Base-by-base conservation (phyloP, 2,113 vertebrate genomes). In the Pungitius pungitius region DNA sequence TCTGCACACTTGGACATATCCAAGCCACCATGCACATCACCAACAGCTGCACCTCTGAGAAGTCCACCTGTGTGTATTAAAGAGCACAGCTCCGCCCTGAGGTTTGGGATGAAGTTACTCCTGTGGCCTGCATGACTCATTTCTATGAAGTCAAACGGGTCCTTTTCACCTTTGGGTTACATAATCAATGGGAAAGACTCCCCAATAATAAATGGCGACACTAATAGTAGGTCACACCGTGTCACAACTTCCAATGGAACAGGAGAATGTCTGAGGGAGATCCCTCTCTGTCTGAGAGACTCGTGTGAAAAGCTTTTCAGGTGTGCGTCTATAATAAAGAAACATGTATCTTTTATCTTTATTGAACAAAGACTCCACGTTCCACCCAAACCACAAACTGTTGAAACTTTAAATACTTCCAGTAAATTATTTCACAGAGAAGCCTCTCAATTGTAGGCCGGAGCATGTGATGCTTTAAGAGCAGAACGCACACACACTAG, bases 21-120 rank as follows among this genome's bases (percentile, higher is more conserved):
- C 35, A 37, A 40, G 45, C 60, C 27, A 0, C 13, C 1, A 22
- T 4, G n/a, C 52, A 35, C 37, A 35, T 54, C 2, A 27, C 17
- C 39, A 68, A 30, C 51, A 73, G 43, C 64, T 73, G 71, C 51
- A 74, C 22, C 24, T 11, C 20, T 18, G n/a, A 20, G n/a, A n/a
- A n/a, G n/a, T n/a, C n/a, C n/a, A n/a, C 40, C n/a, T 26, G 39
- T 8, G 24, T 18, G 30, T 0, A 54, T 6, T 10, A 20, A 26
- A 20, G 18, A 63, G 2, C 27, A 9, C 14, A 61, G 43, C 33
- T 40, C 22, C 15, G 11, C 42, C 11, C 18, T 39, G 15, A 33
- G 57, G 14, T 51, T 37, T 33, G 12, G 18, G 22, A 7, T 63
- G n/a, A 10, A 63, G 52, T 18, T 43, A 20, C 20, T 8, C 40